These are phyloP conservation scores for Bettongia penicillata DNA, from an alignment of 2,113 vertebrate genomes.

Conservation along the genomic window DNA sequence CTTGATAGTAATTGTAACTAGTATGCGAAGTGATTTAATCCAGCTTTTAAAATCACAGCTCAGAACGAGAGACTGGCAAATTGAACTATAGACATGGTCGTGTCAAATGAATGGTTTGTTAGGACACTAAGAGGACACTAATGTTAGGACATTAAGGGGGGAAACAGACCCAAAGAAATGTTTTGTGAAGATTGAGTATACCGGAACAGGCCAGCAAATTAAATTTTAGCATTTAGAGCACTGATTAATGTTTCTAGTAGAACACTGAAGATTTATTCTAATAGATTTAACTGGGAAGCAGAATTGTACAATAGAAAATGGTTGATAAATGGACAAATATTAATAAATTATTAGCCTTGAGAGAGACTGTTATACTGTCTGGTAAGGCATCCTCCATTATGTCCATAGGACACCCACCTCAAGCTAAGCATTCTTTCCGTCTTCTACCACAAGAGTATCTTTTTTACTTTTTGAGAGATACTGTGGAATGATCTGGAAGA, in stretches of 20 bases:
- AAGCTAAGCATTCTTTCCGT: background rate
- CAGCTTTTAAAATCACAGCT: background rate
- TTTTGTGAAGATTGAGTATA: background rate
- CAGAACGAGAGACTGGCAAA: background rate
- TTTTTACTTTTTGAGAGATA: background rate
- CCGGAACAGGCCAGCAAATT: background rate
- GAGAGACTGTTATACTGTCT: background rate
- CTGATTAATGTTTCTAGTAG: background rate
- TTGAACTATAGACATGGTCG: background rate
- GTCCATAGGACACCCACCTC: background rate
- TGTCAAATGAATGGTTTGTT: background rate
- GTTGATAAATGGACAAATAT: background rate
- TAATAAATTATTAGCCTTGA: background rate
- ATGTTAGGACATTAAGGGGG: no score
- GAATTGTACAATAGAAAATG: background rate
- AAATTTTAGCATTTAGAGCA: background rate
- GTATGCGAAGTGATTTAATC: background rate
- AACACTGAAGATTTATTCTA: no score
- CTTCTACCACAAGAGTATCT: background rate
- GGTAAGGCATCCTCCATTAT: background rate
- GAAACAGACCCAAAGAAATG: background rate
- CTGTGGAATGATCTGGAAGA: background rate
- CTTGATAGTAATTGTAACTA: conserved; percentile 26
- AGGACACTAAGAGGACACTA: background rate
- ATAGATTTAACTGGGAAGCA: background rate